Conservation (phyloP, 2,113 vertebrate species). For the Typhlomys cinereus region DNA sequence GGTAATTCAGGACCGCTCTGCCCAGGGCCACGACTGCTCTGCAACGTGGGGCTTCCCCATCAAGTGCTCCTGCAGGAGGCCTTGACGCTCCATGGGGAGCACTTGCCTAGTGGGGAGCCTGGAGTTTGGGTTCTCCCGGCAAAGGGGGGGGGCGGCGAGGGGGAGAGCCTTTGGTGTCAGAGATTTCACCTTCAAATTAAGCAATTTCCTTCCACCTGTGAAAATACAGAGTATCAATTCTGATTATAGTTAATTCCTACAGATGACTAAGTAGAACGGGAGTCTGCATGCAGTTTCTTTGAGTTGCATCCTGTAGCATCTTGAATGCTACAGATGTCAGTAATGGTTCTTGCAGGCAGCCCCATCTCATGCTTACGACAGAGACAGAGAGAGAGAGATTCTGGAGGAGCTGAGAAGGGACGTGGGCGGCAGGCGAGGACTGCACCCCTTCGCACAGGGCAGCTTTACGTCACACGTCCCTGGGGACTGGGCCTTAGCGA, state of each 20-base stretch:
- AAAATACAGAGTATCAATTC: neutral
- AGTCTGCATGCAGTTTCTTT: neutral
- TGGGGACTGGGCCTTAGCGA: no score
- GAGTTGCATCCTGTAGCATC: neutral
- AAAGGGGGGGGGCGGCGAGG: no score
- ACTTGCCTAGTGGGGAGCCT: neutral
- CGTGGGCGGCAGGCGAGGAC: no score
- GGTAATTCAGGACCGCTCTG: constrained; percentile 83
- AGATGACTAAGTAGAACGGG: neutral
- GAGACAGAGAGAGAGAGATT: no score
- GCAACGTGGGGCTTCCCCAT: neutral
- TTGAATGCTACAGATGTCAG: neutral
- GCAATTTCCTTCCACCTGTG: neutral
- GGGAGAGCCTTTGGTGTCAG: neutral
- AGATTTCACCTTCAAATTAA: neutral
- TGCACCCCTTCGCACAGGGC: no score
- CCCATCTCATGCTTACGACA: no score
- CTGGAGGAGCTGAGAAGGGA: no score
- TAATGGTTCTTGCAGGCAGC: neutral
- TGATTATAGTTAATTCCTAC: neutral
- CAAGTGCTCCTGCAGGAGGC: neutral
- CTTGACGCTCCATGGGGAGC: neutral
- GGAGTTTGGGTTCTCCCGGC: no score
- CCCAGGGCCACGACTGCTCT: neutral
- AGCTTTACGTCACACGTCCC: no score